Evolutionary conservation across 2,888 invertebrate species (phyloP).

Genomic region (Dryocosmus kuriphilus): DNA sequence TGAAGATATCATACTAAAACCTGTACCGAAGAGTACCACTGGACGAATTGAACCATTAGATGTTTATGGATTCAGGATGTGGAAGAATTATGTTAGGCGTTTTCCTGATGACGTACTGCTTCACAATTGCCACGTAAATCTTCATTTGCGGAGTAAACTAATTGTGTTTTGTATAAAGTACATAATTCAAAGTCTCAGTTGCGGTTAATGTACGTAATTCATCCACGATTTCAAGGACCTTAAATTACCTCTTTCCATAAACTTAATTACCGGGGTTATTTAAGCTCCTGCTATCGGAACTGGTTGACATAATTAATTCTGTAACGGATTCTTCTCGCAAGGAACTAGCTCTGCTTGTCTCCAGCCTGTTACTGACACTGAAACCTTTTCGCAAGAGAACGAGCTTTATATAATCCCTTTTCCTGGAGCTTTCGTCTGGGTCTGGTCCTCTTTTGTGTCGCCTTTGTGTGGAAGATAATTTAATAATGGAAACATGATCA

Average conservation of each 20-base stretch:
- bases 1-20: no score
- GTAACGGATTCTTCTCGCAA: conserved; percentile 2
- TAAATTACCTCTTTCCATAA: conserved; percentile 13
- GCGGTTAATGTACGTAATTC: background rate
- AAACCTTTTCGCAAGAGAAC: conserved; percentile 19
- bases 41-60: no score
- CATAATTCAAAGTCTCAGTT: background rate
- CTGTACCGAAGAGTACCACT: no score
- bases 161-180: background rate
- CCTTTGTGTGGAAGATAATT: conserved; percentile 32
- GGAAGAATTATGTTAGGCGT: no score
- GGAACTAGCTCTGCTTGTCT: conserved; percentile 13
- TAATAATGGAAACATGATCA: background rate
- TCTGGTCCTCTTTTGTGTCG: conserved; percentile 11
- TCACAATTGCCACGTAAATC: no score
- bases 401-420: conserved; percentile 19
- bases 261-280: conserved; percentile 51
- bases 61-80: no score
- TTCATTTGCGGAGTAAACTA: background rate
- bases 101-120: no score
- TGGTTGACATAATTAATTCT: conserved; percentile 3
- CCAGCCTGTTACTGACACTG: conserved; percentile 14
- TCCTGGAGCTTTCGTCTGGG: conserved; percentile 18
- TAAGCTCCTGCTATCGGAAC: conserved; percentile 40
- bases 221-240: background rate